These are phyloP conservation scores for Eufriesea mexicana DNA, from an alignment of 1,140 invertebrate species.

Conservation along the genomic window DNA sequence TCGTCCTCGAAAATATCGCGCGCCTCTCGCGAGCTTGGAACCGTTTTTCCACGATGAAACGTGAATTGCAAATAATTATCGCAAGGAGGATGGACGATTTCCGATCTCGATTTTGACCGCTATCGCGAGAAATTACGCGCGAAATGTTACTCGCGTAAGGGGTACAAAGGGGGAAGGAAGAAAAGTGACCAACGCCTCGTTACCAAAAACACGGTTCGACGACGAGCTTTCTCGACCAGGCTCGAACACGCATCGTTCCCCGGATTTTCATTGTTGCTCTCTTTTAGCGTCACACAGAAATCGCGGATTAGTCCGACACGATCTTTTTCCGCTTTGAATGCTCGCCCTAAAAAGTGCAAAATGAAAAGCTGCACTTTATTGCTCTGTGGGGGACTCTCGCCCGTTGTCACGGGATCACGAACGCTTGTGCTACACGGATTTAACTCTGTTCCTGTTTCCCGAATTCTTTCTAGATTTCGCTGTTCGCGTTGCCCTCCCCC, in stretches of 20 bases:
- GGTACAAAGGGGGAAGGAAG: not conserved
- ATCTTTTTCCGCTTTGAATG: constrained; percentile 40
- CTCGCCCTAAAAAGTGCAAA: constrained; percentile 55
- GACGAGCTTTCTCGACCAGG: not conserved
- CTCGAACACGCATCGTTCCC: not conserved
- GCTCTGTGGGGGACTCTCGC: constrained; percentile 31
- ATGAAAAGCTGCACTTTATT: constrained; percentile 60
- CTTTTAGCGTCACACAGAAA: constrained; percentile 24
- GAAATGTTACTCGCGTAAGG: not conserved
- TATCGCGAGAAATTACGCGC: not conserved
- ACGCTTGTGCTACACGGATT: constrained; percentile 23
- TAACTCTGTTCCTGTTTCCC: constrained; percentile 9
- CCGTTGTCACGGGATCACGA: constrained; percentile 42
- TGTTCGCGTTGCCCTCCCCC: not conserved
- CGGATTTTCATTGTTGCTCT: constrained; percentile 33
- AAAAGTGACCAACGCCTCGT: not conserved
- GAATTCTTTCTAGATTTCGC: constrained; percentile 3
- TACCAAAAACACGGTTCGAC: not conserved
- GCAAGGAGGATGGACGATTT: not conserved
- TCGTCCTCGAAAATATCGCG: not conserved
- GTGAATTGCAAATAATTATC: not conserved
- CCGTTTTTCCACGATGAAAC: not conserved
- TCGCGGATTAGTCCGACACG: constrained; percentile 45
- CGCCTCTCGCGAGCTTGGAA: not conserved
- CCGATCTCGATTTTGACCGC: not conserved